Conservation (phyloP, 2,113 vertebrate genomes). For the Pluvialis apricaria region DNA sequence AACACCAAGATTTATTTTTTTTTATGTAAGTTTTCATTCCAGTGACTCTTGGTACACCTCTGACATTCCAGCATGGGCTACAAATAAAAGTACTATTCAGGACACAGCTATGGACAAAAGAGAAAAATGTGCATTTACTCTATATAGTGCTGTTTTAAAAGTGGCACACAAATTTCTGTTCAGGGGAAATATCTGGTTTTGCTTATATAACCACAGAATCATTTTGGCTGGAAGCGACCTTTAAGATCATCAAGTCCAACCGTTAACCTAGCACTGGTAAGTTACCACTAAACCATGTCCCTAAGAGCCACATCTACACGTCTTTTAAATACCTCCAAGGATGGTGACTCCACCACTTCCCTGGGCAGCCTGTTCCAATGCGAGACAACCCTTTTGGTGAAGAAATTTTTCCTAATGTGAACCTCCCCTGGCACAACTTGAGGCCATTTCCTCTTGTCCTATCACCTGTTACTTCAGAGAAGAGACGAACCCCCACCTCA, state of each 20-base stretch:
- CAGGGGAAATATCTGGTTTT: not conserved
- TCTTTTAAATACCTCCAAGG: not conserved
- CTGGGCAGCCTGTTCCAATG: not conserved
- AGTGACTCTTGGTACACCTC: not conserved
- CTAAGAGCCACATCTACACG: not conserved
- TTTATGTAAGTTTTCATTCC: not conserved
- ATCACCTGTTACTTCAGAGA: not conserved
- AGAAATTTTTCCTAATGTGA: not conserved
- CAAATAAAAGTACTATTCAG: conserved; percentile 6
- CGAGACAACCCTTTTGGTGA: not conserved
- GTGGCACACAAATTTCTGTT: not conserved
- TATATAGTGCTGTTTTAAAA: not conserved
- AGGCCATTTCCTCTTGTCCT: not conserved
- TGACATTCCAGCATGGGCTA: not conserved
- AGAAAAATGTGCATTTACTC: not conserved
- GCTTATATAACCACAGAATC: not conserved
- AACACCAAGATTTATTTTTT: not conserved
- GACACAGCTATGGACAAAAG: not conserved
- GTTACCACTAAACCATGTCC: not conserved
- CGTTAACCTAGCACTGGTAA: not conserved
- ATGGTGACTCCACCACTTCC: not conserved
- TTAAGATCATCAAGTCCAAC: not conserved
- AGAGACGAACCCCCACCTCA: not conserved
- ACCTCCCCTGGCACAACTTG: not conserved
- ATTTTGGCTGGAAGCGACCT: not conserved